Evolutionary conservation across 2,888 invertebrate genomes (phyloP).

Genomic region (Deroplatys truncata): DNA sequence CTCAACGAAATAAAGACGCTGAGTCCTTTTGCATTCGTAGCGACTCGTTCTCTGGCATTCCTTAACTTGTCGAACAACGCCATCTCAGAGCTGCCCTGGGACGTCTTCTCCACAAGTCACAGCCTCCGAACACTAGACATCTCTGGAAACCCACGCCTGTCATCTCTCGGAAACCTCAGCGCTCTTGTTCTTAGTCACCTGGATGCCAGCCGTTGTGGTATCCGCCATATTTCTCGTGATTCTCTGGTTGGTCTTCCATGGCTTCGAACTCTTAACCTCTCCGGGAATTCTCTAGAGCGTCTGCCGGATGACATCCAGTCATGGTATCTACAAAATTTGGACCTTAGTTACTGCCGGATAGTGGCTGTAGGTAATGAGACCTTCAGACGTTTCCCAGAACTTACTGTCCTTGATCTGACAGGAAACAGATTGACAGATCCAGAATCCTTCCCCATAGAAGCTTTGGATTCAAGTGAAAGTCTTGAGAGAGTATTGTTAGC

Average conservation of each 20-base stretch:
- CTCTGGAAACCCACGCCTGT: constrained; percentile 56
- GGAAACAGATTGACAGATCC: constrained; percentile 20
- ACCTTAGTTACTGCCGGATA: constrained; percentile 16
- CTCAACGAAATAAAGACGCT: constrained; percentile 10
- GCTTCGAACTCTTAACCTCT: constrained; percentile 6
- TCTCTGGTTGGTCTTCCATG: constrained; percentile 1
- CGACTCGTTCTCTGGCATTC: not conserved
- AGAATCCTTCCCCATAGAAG: not conserved
- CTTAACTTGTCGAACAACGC: constrained; percentile 17
- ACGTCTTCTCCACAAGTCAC: constrained; percentile 17
- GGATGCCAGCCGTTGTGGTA: constrained; percentile 8
- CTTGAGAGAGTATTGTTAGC: constrained; percentile 4
- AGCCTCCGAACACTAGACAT: constrained; percentile 57
- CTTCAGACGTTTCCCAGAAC: constrained; percentile 17
- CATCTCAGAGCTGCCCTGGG: constrained; percentile 7
- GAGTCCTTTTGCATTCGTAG: constrained; percentile 4
- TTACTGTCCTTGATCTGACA: not conserved
- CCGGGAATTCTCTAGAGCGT: constrained; percentile 11
- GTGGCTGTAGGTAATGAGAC: constrained; percentile 14
- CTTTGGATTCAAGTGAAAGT: constrained; percentile 3
- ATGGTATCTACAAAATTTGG: constrained; percentile 9
- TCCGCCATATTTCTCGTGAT: not conserved
- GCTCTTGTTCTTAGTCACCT: not conserved
- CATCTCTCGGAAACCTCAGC: constrained; percentile 44
- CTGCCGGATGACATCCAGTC: constrained; percentile 17